Evolutionary conservation across 2,113 vertebrate species (phyloP), one percentile per base, ranked within the genome.

Genomic region (Calonectris borealis): DNA sequence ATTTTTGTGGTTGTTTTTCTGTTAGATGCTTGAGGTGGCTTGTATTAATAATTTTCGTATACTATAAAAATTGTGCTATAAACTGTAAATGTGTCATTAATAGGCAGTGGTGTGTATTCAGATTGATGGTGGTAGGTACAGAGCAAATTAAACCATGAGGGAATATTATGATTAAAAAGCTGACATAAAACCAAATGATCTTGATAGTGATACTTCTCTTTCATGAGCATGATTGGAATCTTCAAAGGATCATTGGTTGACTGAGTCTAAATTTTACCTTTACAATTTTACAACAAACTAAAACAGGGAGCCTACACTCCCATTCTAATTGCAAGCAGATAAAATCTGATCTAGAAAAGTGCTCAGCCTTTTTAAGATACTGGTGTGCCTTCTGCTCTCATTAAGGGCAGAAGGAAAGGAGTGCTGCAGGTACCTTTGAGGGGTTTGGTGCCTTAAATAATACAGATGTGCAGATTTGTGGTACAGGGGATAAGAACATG

Each of bases 121-220:
- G 57, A 62, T 70, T 91, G 78, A 95, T 72, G 51, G 31, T 72
- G n/a, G 21, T 85, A 87, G 44, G 71, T 72, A 42, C 58, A 87
- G 83, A 89, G 73, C 86, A 93, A 94, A 94, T 93, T 97, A 94
- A 97, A 94, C 69, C 38, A 32, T 66, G 82, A 83, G 46, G 55
- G 66, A 95, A 92, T 91, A 80, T 32, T 87, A n/a, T 94, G 91
- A 97, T 96, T 94, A 89, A 95, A 95, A 91, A 95, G 54, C 49
- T 85, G 70, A 83, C 73, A 94, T 94, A 91, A 97, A 96, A 62
- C 89, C 80, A 96, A 94, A 96, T 93, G 49, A 80, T 85, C 61
- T 87, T 83, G 73, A 61, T 90, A 93, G 68, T 69, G 54, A 57
- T 73, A 73, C 76, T 96, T 95, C 36, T 61, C 11, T 91, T 93